Conservation (phyloP, 2,113 vertebrate genomes). For the Cyrtonyx montezumae region DNA sequence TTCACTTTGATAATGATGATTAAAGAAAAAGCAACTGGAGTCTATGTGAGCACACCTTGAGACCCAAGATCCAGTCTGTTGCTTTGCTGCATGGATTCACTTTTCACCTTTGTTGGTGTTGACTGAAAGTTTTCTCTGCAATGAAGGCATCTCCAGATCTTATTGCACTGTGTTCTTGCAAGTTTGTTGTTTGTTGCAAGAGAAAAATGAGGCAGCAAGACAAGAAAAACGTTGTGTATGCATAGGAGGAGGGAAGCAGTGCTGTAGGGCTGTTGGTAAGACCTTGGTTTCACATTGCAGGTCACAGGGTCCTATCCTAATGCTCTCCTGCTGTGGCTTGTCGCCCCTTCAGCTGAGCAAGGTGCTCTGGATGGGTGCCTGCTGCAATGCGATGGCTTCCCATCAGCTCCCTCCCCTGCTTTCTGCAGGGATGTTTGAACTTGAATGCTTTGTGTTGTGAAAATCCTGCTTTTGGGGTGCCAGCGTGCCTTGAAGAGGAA, state of each 20-base stretch:
- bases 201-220: neutral
- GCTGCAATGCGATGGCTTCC: neutral
- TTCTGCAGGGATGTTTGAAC: rapidly evolving
- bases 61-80: rapidly evolving
- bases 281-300: rapidly evolving
- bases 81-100: neutral
- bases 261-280: rapidly evolving
- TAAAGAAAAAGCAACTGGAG: neutral
- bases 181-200: neutral
- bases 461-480: neutral
- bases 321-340: neutral
- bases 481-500: rapidly evolving
- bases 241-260: neutral
- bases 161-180: rapidly evolving
- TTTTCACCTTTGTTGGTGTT: neutral
- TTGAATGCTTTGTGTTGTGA: neutral
- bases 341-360: neutral
- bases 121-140: neutral
- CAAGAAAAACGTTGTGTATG: too few species aligned
- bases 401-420: neutral
- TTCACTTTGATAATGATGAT: neutral
- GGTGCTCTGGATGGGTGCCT: neutral
- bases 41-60: neutral
- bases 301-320: rapidly evolving
- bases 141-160: rapidly evolving